Conservation (phyloP, 2,888 invertebrate species). For the Girardia tigrina region DNA sequence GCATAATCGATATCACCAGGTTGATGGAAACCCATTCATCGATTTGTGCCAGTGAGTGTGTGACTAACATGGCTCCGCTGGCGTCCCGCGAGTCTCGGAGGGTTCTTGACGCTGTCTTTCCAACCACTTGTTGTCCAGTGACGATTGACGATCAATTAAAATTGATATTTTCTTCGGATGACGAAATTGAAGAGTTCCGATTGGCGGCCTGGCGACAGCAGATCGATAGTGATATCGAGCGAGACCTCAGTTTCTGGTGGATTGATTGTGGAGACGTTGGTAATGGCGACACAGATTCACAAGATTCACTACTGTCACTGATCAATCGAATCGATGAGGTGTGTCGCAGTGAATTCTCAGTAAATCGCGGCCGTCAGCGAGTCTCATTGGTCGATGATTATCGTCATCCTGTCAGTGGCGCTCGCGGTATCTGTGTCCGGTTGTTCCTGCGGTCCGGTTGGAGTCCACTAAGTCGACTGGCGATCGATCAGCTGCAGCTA, state of each 20-base stretch:
- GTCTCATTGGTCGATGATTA: background rate
- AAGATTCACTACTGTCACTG: background rate
- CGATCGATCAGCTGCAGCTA: background rate
- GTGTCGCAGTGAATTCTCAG: background rate
- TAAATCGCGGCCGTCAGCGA: background rate
- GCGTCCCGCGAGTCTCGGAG: no score
- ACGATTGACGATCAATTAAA: no score
- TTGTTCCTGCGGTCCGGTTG: background rate
- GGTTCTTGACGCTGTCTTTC: no score
- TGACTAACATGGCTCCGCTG: no score
- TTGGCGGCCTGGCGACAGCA: background rate
- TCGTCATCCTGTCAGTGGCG: background rate
- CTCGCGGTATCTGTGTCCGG: background rate
- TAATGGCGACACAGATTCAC: no score
- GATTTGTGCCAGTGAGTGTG: no score
- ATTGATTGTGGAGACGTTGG: no score
- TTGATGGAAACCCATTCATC: no score
- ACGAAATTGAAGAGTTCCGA: background rate
- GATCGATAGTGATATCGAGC: background rate
- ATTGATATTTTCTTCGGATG: no score
- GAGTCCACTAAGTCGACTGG: background rate
- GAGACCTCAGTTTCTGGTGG: slow-evolving; percentile 15
- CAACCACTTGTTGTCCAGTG: no score
- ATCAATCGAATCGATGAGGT: background rate
- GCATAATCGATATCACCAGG: no score